These are phyloP conservation scores for Pantherophis alleghaniensis DNA, from an alignment of 2,797 vertebrate species.

Conservation along the genomic window DNA sequence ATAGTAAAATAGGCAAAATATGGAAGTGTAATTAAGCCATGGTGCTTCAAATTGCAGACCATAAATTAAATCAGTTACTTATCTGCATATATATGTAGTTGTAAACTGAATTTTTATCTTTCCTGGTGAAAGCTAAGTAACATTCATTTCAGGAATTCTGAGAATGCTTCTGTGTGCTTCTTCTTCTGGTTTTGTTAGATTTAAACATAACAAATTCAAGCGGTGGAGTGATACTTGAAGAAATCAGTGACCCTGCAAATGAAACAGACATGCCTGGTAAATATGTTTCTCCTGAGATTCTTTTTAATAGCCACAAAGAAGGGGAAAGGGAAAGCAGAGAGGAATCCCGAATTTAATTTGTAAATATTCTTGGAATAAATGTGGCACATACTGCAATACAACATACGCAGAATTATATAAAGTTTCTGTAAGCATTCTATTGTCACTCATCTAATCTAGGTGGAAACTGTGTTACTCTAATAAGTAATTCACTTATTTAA, in stretches of 20 bases:
- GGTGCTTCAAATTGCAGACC: background rate
- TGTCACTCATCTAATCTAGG: background rate
- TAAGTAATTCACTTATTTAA: background rate
- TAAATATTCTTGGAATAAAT: background rate
- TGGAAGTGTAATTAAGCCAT: background rate
- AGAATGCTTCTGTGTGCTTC: background rate
- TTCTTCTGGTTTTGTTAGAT: slow-evolving; percentile 35
- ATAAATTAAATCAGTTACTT: background rate
- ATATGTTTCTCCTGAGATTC: background rate
- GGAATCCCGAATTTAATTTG: slow-evolving; percentile 18
- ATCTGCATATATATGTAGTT: background rate
- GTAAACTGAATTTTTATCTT: slow-evolving; percentile 1
- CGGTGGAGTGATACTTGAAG: slow-evolving; percentile 36
- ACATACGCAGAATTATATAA: background rate
- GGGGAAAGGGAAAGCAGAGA: background rate
- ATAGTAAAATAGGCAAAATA: background rate
- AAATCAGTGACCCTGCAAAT: slow-evolving; percentile 14
- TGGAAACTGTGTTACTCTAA: background rate
- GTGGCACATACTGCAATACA: background rate
- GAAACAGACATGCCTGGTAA: slow-evolving; percentile 45
- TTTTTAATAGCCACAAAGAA: background rate
- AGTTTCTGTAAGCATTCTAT: background rate
- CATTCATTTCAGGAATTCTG: background rate
- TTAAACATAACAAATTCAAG: slow-evolving; percentile 46
- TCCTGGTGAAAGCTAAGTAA: background rate